Conservation (phyloP, 2,113 vertebrate genomes). For the Leptocoma aspasia region DNA sequence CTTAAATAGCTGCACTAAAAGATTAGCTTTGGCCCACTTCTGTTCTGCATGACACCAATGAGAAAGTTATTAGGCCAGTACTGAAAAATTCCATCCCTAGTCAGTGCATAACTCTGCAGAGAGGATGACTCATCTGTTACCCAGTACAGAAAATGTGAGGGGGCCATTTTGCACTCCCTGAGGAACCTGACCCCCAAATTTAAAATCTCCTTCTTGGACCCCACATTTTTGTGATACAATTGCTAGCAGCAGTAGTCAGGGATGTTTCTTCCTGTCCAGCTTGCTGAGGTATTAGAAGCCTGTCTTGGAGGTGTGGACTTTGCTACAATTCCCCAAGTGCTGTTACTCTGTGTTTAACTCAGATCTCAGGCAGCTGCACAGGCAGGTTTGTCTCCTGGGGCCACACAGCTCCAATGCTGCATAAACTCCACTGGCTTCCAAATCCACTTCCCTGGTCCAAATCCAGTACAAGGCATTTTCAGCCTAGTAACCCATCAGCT, state of each 20-base stretch:
- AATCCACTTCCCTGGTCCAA: background rate
- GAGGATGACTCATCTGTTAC: background rate
- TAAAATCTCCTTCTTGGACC: background rate
- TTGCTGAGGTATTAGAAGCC: background rate
- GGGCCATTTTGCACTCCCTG: background rate
- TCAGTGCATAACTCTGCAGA: background rate
- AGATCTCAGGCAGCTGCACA: background rate
- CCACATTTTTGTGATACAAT: fast-evolving
- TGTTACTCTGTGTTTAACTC: background rate
- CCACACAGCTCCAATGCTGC: background rate
- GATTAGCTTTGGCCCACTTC: background rate
- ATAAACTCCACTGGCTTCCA: background rate
- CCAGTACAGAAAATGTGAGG: background rate
- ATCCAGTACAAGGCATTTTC: background rate
- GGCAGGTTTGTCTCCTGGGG: background rate
- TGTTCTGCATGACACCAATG: background rate
- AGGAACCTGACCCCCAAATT: background rate
- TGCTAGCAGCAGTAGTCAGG: background rate
- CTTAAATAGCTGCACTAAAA: background rate
- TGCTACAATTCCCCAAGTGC: background rate
- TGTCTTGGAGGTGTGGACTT: background rate
- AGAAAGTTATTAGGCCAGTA: background rate
- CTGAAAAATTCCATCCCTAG: background rate
- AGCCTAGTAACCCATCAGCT: background rate
- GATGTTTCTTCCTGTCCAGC: background rate